Evolutionary conservation across 2,888 invertebrate genomes (phyloP), one percentile per base, ranked within the genome.

Genomic region (Tuberolachnus salignus): DNA sequence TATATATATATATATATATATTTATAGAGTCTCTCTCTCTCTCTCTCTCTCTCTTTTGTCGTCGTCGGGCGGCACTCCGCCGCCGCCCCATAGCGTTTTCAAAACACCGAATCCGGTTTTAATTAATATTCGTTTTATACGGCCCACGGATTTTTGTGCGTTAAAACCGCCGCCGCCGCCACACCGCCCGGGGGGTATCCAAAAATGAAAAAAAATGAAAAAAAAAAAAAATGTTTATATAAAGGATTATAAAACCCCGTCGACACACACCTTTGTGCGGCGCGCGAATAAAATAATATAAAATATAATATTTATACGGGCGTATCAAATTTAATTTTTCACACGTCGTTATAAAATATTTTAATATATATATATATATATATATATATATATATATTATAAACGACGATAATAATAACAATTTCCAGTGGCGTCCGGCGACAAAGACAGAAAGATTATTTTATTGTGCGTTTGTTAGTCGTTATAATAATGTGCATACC

Each of bases 91-190:
- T n/a, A n/a, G n/a, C 75, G 57, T 75, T 75, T 67, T 67, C 66
- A 75, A 75, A 75, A 75, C 59, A 59, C 78, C 57, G 67, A 78
- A 67, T 78, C 66, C 78, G 67, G 78, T 78, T 78, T 78, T 67
- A 78, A 78, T 78, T 78, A 78, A 78, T 78, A 78, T 67, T 78
- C 66, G 78, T 78, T 78, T 78, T 78, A 59, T 67, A 78, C 67
- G 78, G 59, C 73, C 63, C 73, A 64, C 73, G 73, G 63, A 73
- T 73, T 73, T 73, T 73, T 64, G 63, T 42, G 73, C 51, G 73
- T 73, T 64, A 42, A 51, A 63, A 61, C 61, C 19, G n/a, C 21
- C 51, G 3, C 42, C 63, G 14, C 16, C 72, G 26, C 8, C 16
- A 0, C 26, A 13, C n/a, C 0, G 9, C n/a, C n/a, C 59, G 26